A percentile compares a stretch with the other conserved stretches of the same genome.
Conservation (phyloP, 2,888 invertebrate species). For the Cynaeus angustus region DNA sequence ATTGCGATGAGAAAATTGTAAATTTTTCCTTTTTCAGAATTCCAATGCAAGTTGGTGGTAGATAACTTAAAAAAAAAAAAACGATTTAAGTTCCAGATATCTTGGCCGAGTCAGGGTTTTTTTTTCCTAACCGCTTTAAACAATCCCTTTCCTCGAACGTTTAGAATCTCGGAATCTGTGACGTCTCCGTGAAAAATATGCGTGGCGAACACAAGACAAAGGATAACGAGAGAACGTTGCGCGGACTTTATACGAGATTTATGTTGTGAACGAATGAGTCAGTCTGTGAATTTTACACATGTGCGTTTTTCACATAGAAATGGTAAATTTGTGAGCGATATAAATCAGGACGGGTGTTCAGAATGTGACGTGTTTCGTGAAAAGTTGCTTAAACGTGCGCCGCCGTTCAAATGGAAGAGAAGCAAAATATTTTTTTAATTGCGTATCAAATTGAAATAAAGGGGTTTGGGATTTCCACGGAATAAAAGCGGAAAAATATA, state of each 20-base stretch:
- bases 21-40: too few relatives aligned
- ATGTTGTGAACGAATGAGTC: constrained; percentile 32
- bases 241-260: constrained; percentile 32
- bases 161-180: not conserved
- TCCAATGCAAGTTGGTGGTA: too few relatives aligned
- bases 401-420: not conserved
- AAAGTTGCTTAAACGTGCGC: constrained; percentile 20
- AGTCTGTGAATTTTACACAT: constrained; percentile 34
- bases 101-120: too few relatives aligned
- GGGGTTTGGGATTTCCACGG: not conserved
- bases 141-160: not conserved
- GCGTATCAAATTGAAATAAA: not conserved
- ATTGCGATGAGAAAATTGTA: too few relatives aligned
- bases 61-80: too few relatives aligned
- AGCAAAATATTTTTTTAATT: constrained; percentile 20
- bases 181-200: constrained; percentile 11
- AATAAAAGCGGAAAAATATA: not conserved
- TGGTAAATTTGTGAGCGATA: constrained; percentile 33
- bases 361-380: constrained; percentile 17
- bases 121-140: too few relatives aligned
- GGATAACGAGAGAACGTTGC: constrained; percentile 33
- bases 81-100: too few relatives aligned
- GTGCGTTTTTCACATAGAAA: constrained; percentile 31
- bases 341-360: constrained; percentile 26
- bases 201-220: constrained; percentile 25